Conservation (phyloP, 2,797 vertebrate species). For the Sebastes matsubarae region DNA sequence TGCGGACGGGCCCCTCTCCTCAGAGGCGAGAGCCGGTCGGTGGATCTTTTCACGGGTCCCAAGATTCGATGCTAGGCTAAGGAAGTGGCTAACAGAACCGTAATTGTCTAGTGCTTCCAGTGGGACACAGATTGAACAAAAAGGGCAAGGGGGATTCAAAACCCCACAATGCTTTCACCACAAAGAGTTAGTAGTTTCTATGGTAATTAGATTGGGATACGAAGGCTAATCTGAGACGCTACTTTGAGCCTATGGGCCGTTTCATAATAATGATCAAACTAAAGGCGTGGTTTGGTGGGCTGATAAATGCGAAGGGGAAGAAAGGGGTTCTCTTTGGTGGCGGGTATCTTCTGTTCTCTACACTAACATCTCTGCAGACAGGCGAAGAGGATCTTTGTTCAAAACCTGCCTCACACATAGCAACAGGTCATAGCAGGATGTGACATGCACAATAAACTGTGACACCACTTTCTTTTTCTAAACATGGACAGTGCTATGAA, state of each 20-base stretch:
- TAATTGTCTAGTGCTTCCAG: slow-evolving; percentile 63
- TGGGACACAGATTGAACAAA: slow-evolving; percentile 34
- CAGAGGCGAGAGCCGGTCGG: slow-evolving; percentile 48
- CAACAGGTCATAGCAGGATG: slow-evolving; percentile 15
- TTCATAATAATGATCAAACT: neutral
- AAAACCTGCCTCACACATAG: slow-evolving; percentile 11
- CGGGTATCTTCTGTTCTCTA: slow-evolving; percentile 34
- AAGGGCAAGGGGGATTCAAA: slow-evolving; percentile 42
- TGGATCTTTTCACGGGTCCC: slow-evolving; percentile 40
- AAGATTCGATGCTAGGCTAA: slow-evolving; percentile 38
- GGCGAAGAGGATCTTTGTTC: slow-evolving; percentile 13
- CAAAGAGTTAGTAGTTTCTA: slow-evolving; percentile 12
- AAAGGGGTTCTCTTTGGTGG: slow-evolving; percentile 75
- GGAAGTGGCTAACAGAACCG: slow-evolving; percentile 40
- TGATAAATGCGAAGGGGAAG: slow-evolving; percentile 4
- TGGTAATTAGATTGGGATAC: slow-evolving; percentile 12
- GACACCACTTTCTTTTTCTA: slow-evolving; percentile 11
- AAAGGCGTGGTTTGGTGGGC: slow-evolving; percentile 7
- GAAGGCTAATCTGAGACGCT: slow-evolving; percentile 40
- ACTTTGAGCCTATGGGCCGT: slow-evolving; percentile 14
- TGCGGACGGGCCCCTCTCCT: slow-evolving; percentile 51
- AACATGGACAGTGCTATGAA: slow-evolving; percentile 47
- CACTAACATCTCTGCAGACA: slow-evolving; percentile 25
- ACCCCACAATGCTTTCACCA: slow-evolving; percentile 32
- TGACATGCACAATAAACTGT: neutral